Conservation (phyloP, 2,888 invertebrate species). For the Pristionchus fissidentatus region DNA sequence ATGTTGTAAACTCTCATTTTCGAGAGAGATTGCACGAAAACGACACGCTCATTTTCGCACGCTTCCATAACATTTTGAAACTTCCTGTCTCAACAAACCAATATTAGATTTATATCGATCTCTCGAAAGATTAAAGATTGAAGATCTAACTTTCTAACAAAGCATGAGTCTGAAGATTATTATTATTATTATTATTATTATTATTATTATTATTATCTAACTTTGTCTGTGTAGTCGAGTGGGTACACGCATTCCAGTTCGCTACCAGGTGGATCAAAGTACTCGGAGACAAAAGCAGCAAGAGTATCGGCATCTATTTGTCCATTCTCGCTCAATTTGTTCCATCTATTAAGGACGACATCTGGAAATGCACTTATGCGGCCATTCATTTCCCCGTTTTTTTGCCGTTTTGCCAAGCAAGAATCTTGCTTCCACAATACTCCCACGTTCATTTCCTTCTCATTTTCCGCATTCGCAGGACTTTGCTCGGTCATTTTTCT, state of each 20-base stretch:
- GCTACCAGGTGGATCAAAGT: slow-evolving; percentile 71
- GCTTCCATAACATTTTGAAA: too few relatives aligned
- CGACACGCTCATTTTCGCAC: too few relatives aligned
- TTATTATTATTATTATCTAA: too few relatives aligned
- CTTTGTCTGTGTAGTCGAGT: slow-evolving; percentile 60
- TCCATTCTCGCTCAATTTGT: not conserved
- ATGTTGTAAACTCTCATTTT: too few relatives aligned
- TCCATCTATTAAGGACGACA: not conserved
- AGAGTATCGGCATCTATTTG: slow-evolving; percentile 48
- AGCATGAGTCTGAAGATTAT: not conserved
- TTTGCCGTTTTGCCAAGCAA: not conserved
- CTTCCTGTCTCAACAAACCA: too few relatives aligned
- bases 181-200: too few relatives aligned
- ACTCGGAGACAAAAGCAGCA: slow-evolving; percentile 61
- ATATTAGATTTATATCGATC: too few relatives aligned
- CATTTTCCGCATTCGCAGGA: too few relatives aligned
- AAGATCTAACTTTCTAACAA: not conserved
- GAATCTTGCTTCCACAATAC: too few relatives aligned
- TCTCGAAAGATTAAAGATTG: not conserved
- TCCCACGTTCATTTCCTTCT: too few relatives aligned
- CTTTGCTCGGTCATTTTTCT: not conserved
- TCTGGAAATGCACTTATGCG: not conserved
- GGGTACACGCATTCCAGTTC: slow-evolving; percentile 68
- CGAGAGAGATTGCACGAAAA: too few relatives aligned
- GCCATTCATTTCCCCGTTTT: not conserved